Conservation (phyloP, 35 echinoderm and acorn worm species). For the Heliocidaris erythrogramma region DNA sequence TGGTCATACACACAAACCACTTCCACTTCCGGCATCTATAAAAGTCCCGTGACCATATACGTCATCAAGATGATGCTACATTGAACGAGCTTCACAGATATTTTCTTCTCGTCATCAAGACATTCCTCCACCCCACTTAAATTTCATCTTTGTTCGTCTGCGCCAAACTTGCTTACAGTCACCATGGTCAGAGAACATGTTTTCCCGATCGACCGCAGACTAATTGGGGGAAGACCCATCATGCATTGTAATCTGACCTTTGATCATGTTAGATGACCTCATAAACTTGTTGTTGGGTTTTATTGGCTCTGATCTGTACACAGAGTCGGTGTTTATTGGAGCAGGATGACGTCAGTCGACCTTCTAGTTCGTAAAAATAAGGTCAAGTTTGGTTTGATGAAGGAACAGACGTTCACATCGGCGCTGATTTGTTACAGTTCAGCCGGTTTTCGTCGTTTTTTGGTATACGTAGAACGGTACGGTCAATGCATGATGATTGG, state of each 20-base stretch:
- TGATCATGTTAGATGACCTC: slow-evolving; percentile 10
- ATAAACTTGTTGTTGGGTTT: slow-evolving; percentile 2
- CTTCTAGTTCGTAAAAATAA: not conserved
- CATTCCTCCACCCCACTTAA: not conserved
- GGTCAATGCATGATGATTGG: too few species aligned
- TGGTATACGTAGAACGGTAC: too few species aligned
- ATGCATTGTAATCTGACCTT: not conserved
- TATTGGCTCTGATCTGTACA: not conserved
- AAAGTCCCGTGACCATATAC: not conserved
- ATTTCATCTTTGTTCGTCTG: not conserved
- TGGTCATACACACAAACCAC: not conserved
- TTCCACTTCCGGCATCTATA: not conserved
- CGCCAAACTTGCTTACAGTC: not conserved
- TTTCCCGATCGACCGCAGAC: not conserved
- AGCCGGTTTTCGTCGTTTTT: too few species aligned
- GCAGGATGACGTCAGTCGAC: not conserved
- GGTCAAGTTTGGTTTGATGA: not conserved
- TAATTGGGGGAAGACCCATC: slow-evolving; percentile 8
- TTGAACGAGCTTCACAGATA: not conserved
- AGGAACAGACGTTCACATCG: not conserved
- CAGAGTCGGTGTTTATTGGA: not conserved
- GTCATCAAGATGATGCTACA: not conserved
- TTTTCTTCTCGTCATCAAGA: not conserved
- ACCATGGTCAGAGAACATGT: not conserved
- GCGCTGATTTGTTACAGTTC: not conserved